Evolutionary conservation across 2,888 invertebrate species (phyloP).

Genomic region (Vanessa cardui): DNA sequence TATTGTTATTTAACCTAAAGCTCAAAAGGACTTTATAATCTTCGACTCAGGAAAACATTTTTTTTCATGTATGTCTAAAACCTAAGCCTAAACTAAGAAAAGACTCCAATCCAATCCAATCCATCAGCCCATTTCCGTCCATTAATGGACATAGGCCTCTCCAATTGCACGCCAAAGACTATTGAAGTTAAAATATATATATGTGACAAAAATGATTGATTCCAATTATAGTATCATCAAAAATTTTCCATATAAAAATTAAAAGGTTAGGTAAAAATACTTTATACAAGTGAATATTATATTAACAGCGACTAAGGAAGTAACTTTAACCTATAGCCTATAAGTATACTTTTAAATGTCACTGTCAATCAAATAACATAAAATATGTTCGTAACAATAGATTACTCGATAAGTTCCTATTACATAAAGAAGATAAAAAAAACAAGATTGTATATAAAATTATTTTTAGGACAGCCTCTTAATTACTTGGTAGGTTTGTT

Average conservation of each 20-base stretch:
- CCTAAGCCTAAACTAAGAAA: too few relatives aligned
- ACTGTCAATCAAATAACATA: slow-evolving; percentile 35
- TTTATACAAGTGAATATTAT: slow-evolving; percentile 12
- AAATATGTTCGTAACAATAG: slow-evolving; percentile 21
- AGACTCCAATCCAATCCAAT: too few relatives aligned
- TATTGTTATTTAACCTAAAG: too few relatives aligned
- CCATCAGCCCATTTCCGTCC: too few relatives aligned
- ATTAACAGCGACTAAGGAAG: slow-evolving; percentile 9
- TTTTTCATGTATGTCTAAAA: too few relatives aligned
- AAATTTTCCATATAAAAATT: background rate
- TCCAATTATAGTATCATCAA: background rate
- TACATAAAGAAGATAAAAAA: background rate
- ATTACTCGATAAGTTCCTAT: background rate
- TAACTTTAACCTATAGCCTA: slow-evolving; percentile 22
- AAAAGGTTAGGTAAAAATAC: background rate
- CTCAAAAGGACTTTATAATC: too few relatives aligned
- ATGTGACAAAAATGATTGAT: too few relatives aligned
- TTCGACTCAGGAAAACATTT: too few relatives aligned
- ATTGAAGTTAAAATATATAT: too few relatives aligned
- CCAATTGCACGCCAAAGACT: too few relatives aligned
- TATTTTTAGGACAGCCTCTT: background rate
- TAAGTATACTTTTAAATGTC: slow-evolving; percentile 32
- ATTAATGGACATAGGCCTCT: too few relatives aligned
- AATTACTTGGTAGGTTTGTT: too few relatives aligned
- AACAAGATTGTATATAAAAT: background rate